Evolutionary conservation across 2,113 vertebrate genomes (phyloP).

Genomic region (Cichladusa arquata): DNA sequence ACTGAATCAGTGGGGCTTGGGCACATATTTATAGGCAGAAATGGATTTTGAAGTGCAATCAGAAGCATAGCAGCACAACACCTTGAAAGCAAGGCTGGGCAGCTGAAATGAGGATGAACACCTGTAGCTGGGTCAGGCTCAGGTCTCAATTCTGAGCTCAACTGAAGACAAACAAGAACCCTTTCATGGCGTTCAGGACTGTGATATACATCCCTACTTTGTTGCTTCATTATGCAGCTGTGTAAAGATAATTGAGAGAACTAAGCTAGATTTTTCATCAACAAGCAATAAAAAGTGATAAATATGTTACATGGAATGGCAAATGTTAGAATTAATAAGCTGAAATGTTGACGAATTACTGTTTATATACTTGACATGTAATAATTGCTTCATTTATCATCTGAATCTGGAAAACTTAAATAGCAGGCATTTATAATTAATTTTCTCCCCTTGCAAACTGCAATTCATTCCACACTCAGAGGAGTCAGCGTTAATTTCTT

Average conservation of each 20-base stretch:
- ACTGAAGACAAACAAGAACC: background rate
- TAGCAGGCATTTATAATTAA: slow-evolving; percentile 72
- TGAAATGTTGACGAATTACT: slow-evolving; percentile 66
- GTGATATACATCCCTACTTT: slow-evolving; percentile 49
- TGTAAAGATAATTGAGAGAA: slow-evolving; percentile 62
- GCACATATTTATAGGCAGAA: background rate
- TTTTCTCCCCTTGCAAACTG: slow-evolving; percentile 62
- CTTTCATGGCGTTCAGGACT: background rate
- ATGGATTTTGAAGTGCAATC: background rate
- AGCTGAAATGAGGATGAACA: background rate
- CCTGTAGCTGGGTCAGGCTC: background rate
- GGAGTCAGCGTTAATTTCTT: slow-evolving; percentile 67
- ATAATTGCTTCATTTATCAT: slow-evolving; percentile 78
- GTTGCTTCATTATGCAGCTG: slow-evolving; percentile 52
- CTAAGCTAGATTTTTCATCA: slow-evolving; percentile 49
- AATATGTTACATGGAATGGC: slow-evolving; percentile 46
- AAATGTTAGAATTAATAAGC: slow-evolving; percentile 72
- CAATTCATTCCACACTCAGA: slow-evolving; percentile 67
- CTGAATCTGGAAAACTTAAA: slow-evolving; percentile 69
- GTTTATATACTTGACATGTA: slow-evolving; percentile 71
- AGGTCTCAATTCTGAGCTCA: background rate
- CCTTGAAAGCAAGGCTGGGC: background rate
- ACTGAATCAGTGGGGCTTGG: background rate
- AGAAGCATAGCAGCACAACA: background rate
- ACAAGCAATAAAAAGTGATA: slow-evolving; percentile 70